A percentile compares a stretch with the other conserved stretches of the same genome.
Conservation (phyloP, 2,113 vertebrate genomes). For the Alouatta palliata region DNA sequence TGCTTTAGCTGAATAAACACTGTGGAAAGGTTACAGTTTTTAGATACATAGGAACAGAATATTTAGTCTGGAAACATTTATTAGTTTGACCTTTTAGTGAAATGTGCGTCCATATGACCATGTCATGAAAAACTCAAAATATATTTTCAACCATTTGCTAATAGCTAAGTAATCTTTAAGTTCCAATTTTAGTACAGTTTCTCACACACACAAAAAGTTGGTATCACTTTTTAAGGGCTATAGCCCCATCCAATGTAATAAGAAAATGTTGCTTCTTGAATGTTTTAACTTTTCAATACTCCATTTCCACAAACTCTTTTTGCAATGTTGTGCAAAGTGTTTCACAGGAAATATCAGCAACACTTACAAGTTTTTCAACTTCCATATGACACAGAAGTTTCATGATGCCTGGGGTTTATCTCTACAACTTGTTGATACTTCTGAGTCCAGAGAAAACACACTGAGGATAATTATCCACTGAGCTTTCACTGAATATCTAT, state of each 20-base stretch:
- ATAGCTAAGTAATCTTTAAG: not conserved
- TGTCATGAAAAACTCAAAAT: not conserved
- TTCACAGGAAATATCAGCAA: not conserved
- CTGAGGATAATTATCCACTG: not conserved
- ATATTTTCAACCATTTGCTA: not conserved
- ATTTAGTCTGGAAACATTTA: slow-evolving; percentile 23
- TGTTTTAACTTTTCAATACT: not conserved
- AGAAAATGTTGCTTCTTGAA: not conserved
- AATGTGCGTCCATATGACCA: not conserved
- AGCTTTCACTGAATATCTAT: fast-evolving
- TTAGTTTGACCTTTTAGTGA: slow-evolving; percentile 58
- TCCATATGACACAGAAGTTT: not conserved
- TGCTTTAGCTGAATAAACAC: not conserved
- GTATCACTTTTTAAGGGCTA: not conserved
- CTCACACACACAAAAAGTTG: not conserved
- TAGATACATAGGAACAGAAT: not conserved
- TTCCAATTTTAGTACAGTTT: not conserved
- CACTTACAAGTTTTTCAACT: not conserved
- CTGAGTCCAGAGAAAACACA: not conserved
- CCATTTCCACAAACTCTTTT: not conserved
- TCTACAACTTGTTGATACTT: not conserved
- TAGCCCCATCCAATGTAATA: not conserved
- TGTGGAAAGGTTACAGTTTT: slow-evolving; percentile 36
- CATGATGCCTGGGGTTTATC: not conserved
- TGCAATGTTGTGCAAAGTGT: not conserved